Percentiles rank a stretch among this genome's conserved stretches.
Evolutionary conservation across 2,888 invertebrate genomes (phyloP).

Genomic region (Anoncus sp.): DNA sequence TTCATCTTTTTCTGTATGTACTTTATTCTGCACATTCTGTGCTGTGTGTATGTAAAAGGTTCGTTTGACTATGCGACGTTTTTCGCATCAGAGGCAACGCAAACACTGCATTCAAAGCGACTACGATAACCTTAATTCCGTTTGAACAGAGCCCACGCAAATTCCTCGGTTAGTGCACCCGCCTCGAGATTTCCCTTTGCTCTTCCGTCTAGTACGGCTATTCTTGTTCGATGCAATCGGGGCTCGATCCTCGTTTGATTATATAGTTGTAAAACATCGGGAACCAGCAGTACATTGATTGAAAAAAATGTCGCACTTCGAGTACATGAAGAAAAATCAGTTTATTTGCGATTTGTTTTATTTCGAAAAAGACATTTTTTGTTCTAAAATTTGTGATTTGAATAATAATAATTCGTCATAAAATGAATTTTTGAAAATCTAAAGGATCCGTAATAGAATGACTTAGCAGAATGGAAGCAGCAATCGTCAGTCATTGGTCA

Average conservation of each 20-base stretch:
- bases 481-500: too few species aligned
- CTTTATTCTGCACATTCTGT: neutral
- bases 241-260: constrained; percentile 2
- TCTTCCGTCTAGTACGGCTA: neutral
- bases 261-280: constrained; percentile 5
- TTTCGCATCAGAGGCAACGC: neutral
- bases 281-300: neutral
- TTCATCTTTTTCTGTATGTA: neutral
- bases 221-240: constrained; percentile 3
- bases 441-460: too few species aligned
- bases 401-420: neutral
- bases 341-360: neutral
- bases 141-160: constrained; percentile 43
- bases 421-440: too few species aligned
- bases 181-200: constrained; percentile 25
- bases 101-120: constrained; percentile 44
- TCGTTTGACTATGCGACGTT: neutral
- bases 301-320: neutral
- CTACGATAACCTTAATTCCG: constrained; percentile 55
- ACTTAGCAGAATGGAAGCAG: too few species aligned
- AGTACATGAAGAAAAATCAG: neutral
- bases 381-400: neutral
- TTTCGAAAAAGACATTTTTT: neutral
- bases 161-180: constrained; percentile 43
- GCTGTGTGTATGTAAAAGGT: neutral